phyloP scores from a whole-genome alignment of 2,113 vertebrate genomes.

The Archocentrus centrarchus region DNA sequence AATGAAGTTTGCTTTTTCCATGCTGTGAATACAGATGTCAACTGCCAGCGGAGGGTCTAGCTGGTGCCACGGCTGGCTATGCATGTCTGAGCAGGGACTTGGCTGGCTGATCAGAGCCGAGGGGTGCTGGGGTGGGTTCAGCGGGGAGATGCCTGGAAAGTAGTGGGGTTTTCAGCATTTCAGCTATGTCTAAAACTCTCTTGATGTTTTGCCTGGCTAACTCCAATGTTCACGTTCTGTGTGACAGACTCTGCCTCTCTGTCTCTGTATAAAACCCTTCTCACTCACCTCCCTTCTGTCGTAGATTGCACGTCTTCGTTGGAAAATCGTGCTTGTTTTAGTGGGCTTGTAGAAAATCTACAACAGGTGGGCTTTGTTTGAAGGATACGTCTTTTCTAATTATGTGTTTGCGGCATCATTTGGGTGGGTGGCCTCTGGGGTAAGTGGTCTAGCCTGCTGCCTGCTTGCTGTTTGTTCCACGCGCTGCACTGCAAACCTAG shows the following conservation, averaged over 20 bases:
- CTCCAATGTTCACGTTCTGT: constrained; percentile 37
- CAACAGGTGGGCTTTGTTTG: constrained; percentile 75
- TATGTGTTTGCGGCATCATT: constrained; percentile 66
- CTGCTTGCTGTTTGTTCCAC: constrained; percentile 7
- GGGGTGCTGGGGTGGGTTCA: constrained; percentile 32
- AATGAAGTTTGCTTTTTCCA: constrained; percentile 53
- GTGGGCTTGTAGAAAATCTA: constrained; percentile 71
- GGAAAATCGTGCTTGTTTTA: constrained; percentile 53
- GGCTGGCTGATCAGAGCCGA: constrained; percentile 63
- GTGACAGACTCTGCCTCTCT: constrained; percentile 20
- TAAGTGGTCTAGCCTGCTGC: constrained; percentile 45
- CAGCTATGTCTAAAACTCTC: constrained; percentile 50
- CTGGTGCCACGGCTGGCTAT: constrained; percentile 64
- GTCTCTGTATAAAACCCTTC: constrained; percentile 18
- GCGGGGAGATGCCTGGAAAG: constrained; percentile 53
- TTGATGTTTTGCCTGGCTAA: constrained; percentile 60
- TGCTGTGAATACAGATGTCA: constrained; percentile 70
- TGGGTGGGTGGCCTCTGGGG: constrained; percentile 39
- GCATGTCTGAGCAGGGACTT: constrained; percentile 66
- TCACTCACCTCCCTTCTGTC: constrained; percentile 42
- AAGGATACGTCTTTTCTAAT: constrained; percentile 74
- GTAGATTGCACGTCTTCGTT: constrained; percentile 52
- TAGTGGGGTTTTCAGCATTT: constrained; percentile 55
- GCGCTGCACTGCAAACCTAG: neutral
- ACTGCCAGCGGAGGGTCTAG: constrained; percentile 62